These are phyloP conservation scores for Ornithoptera alexandrae DNA, from an alignment of 2,888 invertebrate genomes.

Conservation along the genomic window DNA sequence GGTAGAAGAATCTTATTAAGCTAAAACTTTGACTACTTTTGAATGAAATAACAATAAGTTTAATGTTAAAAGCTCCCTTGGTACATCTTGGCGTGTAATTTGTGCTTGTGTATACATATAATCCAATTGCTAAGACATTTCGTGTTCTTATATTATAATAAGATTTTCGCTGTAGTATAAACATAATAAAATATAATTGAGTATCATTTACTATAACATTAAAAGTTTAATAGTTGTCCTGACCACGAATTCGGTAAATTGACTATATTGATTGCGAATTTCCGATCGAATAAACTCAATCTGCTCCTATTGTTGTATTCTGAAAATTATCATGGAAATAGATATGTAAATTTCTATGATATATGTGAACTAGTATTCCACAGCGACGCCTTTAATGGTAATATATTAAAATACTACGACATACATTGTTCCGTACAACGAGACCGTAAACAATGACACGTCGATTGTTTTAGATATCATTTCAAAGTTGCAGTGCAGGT, in stretches of 20 bases:
- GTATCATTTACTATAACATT: not conserved
- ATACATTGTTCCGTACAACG: conserved; percentile 7
- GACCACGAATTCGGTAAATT: conserved; percentile 3
- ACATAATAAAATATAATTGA: not conserved
- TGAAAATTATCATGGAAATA: conserved; percentile 21
- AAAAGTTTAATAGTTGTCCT: not conserved
- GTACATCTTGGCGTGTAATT: conserved; percentile 18
- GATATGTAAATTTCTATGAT: conserved; percentile 19
- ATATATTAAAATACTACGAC: conserved; percentile 9
- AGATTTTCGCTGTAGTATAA: not conserved
- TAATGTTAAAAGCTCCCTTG: conserved; percentile 21
- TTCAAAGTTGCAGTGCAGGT: not conserved
- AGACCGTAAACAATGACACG: not conserved
- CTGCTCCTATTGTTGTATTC: conserved; percentile 15
- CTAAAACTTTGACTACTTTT: conserved; percentile 13
- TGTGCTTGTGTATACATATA: conserved; percentile 20
- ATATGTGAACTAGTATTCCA: conserved; percentile 15
- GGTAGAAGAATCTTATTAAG: not conserved
- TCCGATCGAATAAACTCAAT: conserved; percentile 23
- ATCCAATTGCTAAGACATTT: conserved; percentile 15
- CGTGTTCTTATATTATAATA: not conserved
- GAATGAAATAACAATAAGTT: conserved; percentile 23
- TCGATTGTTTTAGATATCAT: not conserved
- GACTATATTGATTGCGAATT: conserved; percentile 15
- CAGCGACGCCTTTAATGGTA: conserved; percentile 5